A percentile compares a stretch with the other conserved stretches of the same genome.
Conservation (phyloP, 92 coral and sea anemone genomes). For the Metridium senile region DNA sequence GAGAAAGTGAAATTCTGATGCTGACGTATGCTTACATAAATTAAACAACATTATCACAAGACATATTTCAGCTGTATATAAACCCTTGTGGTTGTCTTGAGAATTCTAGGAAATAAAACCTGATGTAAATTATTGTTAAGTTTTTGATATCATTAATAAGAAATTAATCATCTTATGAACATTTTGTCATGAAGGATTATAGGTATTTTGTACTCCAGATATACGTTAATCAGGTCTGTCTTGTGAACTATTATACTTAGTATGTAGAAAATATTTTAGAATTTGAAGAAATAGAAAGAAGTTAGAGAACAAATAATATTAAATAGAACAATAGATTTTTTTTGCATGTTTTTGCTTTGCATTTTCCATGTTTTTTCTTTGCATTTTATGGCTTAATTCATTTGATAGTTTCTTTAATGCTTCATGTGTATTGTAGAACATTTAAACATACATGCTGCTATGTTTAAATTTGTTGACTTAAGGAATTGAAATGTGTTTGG, state of each 20-base stretch:
- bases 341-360: too few relatives aligned
- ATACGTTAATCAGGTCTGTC: conserved; percentile 4
- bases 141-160: background rate
- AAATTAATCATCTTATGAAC: background rate
- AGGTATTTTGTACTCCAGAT: background rate
- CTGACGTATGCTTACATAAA: background rate
- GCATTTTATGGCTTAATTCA: too few relatives aligned
- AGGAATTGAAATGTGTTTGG: background rate
- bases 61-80: background rate
- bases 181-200: background rate
- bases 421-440: too few relatives aligned
- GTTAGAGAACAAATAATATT: too few relatives aligned
- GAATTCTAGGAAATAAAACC: conserved; percentile 7
- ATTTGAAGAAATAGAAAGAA: too few relatives aligned
- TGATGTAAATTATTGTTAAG: background rate
- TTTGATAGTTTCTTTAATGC: too few relatives aligned
- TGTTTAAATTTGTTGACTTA: too few relatives aligned
- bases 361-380: too few relatives aligned
- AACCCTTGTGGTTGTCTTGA: background rate
- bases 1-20: conserved; percentile 7
- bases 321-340: too few relatives aligned
- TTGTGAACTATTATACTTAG: background rate
- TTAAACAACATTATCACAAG: background rate
- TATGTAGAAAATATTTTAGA: too few relatives aligned
- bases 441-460: too few relatives aligned